Base-by-base conservation (phyloP, 2,797 vertebrate genomes). In the Gallinago solitaria region DNA sequence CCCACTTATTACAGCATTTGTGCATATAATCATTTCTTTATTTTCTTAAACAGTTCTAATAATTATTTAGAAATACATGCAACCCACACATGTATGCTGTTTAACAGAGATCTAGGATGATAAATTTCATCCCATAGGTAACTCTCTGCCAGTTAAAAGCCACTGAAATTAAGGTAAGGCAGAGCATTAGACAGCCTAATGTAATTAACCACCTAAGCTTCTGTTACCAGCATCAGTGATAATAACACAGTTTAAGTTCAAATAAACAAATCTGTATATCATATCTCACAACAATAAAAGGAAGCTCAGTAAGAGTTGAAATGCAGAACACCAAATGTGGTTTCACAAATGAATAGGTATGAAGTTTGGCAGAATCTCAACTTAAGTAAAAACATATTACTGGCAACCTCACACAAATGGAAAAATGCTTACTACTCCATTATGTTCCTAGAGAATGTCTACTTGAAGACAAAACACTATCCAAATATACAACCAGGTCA, bases 341-440 rank as follows among this genome's bases (percentile, higher is more conserved):
- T 54, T 95, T 95, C 73, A 94, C n/a, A 92, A 94, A 94, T 47
- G 63, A 93, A 87, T 61, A 50, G 35, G 81, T 91, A 94, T 57
- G 65, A 95, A 93, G 74, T 71, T 71, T 90, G 95, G 84, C 76
- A 95, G 87, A 92, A 93, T 61, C 45, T 87, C 79, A 90, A 23
- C 23, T 47, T 81, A 65, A 96, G 35, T 94, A 91, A 94, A 93
- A 96, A 94, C 85, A 83, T 37, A 75, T 84, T 94, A 91, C 64
- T 88, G 61, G 74, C 59, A 96, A 85, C 18, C 30, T 65, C n/a
- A 63, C 56, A 61, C 60, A 92, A 91, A 76, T 51, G 78, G 89
- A 93, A 92, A 95, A 96, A 64, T n/a, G 39, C 77, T 96, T 91
- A 91, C 35, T 96, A 92, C 75, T 81, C 19, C 24, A 81, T 28